Conservation (phyloP, 2,113 vertebrate species). For the Phoxinus phoxinus region DNA sequence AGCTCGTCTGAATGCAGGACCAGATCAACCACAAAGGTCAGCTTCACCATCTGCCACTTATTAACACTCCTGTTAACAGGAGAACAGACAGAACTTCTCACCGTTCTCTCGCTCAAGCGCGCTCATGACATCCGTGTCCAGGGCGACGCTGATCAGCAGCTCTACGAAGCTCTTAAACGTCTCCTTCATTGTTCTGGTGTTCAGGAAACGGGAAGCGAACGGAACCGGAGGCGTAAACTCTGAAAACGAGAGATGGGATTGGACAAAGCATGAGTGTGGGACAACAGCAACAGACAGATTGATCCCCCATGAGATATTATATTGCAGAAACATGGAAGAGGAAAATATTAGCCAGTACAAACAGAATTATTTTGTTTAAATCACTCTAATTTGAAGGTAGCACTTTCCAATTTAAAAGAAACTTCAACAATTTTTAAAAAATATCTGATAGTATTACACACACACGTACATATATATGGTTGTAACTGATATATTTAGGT, state of each 20-base stretch:
- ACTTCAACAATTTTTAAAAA: neutral
- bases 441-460: neutral
- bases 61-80: neutral
- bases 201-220: constrained; percentile 87
- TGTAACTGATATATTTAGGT: neutral
- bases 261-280: neutral
- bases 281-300: neutral
- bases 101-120: constrained; percentile 91
- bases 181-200: constrained; percentile 96
- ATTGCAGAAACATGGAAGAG: neutral
- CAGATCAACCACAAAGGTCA: constrained; percentile 7
- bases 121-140: constrained; percentile 90
- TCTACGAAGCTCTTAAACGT: constrained; percentile 97
- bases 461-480: neutral
- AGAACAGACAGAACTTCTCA: constrained; percentile 63
- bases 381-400: neutral
- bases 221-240: constrained; percentile 85
- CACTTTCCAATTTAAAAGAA: neutral
- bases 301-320: neutral
- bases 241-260: constrained; percentile 58
- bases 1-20: constrained; percentile 84
- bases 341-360: neutral
- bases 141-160: constrained; percentile 88
- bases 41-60: neutral
- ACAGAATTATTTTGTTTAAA: neutral